phyloP scores from a whole-genome alignment of 2,113 vertebrate species.

The Equus przewalskii region DNA sequence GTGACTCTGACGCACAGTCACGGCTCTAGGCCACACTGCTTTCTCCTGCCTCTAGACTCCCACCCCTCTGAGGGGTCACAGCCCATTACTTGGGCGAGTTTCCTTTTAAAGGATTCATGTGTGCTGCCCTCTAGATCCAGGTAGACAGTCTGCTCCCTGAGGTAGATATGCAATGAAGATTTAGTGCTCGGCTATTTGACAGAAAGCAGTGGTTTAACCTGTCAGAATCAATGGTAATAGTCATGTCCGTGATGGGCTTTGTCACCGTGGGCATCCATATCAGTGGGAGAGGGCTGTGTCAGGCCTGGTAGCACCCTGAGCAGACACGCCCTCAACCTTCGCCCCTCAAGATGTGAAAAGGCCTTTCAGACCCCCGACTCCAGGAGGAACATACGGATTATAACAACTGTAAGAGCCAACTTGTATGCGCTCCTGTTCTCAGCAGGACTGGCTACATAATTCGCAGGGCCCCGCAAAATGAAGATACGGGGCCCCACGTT shows the following conservation, averaged over 20 bases:
- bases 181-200: neutral
- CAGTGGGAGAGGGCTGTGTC: neutral
- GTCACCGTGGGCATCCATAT: no score
- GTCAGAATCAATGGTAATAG: neutral
- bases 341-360: neutral
- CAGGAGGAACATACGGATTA: accelerated
- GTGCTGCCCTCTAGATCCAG: neutral
- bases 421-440: neutral
- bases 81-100: neutral
- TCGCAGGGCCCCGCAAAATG: neutral
- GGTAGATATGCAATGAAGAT: no score
- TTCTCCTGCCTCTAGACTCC: neutral
- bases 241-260: neutral
- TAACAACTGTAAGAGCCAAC: accelerated
- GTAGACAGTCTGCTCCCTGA: neutral
- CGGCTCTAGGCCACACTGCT: neutral
- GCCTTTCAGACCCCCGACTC: neutral
- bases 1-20: neutral
- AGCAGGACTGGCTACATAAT: no score
- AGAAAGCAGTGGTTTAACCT: neutral
- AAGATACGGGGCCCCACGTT: neutral
- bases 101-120: neutral
- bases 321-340: neutral
- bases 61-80: accelerated
- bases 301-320: accelerated